A percentile compares a stretch with the other conserved stretches of the same genome.
Evolutionary conservation across 2,888 invertebrate species (phyloP).

Genomic region (Drosophila kanekoi): DNA sequence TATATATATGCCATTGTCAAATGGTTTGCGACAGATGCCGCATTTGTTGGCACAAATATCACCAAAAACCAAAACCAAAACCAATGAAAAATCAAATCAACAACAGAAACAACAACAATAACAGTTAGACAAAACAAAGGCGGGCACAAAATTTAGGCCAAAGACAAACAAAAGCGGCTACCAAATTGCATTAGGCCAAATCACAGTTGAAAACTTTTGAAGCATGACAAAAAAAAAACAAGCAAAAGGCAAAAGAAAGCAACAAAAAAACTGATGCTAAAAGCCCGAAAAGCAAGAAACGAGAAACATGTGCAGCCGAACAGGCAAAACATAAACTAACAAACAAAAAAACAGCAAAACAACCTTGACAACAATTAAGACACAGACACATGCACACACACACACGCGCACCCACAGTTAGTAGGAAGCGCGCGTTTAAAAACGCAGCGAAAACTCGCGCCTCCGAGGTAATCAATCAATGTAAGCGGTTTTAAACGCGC

Average conservation of each 20-base stretch:
- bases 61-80: conserved; percentile 8
- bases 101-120: conserved; percentile 17
- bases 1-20: conserved; percentile 11
- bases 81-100: conserved; percentile 45
- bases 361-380: conserved; percentile 78
- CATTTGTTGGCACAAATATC: conserved; percentile 22
- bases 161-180: conserved; percentile 73
- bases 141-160: conserved; percentile 62
- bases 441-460: conserved; percentile 70
- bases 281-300: conserved; percentile 28
- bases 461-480: conserved; percentile 75
- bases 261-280: conserved; percentile 21
- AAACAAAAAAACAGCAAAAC: conserved; percentile 44
- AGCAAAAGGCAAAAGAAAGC: conserved; percentile 30
- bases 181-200: conserved; percentile 77
- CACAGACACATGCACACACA: conserved; percentile 29
- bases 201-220: conserved; percentile 74
- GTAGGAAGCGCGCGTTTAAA: conserved; percentile 49
- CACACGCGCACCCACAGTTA: conserved; percentile 14
- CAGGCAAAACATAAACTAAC: conserved; percentile 27
- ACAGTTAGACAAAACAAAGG: conserved; percentile 13
- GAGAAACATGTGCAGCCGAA: conserved; percentile 36
- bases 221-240: conserved; percentile 57
- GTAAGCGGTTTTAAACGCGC: conserved; percentile 67
- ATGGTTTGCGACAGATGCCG: conserved; percentile 10